Percentiles rank a stretch among this genome's conserved stretches.
phyloP scores from a whole-genome alignment of 2,888 invertebrate species.

The Trissolcus japonicus region DNA sequence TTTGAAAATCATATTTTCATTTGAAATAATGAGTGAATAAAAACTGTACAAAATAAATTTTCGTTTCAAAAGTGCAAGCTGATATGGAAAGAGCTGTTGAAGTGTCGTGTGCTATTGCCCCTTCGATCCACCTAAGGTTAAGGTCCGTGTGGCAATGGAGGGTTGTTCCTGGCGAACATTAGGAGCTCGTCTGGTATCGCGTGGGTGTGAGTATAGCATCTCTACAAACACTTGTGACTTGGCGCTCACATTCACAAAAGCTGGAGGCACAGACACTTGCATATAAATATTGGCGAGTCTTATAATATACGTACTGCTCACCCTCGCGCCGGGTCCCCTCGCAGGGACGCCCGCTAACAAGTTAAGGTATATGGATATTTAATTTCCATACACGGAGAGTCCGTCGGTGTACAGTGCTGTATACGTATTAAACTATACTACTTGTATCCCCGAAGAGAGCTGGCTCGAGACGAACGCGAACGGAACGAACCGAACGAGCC shows the following conservation, averaged over 20 bases:
- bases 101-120: slow-evolving; percentile 9
- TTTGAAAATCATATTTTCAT: too few relatives aligned
- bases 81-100: not conserved
- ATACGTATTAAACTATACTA: slow-evolving; percentile 46
- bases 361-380: slow-evolving; percentile 55
- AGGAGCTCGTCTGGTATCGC: slow-evolving; percentile 41
- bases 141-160: slow-evolving; percentile 38
- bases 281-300: slow-evolving; percentile 30
- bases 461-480: slow-evolving; percentile 57
- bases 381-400: slow-evolving; percentile 43
- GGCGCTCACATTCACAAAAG: slow-evolving; percentile 1
- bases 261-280: not conserved
- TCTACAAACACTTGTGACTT: slow-evolving; percentile 1
- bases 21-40: not conserved
- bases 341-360: slow-evolving; percentile 39
- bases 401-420: slow-evolving; percentile 27
- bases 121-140: slow-evolving; percentile 36
- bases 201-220: slow-evolving; percentile 39
- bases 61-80: not conserved
- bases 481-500: slow-evolving; percentile 54
- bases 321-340: slow-evolving; percentile 24
- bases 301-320: slow-evolving; percentile 31
- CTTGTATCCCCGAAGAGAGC: slow-evolving; percentile 23
- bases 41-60: not conserved
- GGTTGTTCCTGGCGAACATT: slow-evolving; percentile 49